These are phyloP conservation scores for Yponomeuta sedellus DNA, from an alignment of 2,888 invertebrate species.

Conservation along the genomic window DNA sequence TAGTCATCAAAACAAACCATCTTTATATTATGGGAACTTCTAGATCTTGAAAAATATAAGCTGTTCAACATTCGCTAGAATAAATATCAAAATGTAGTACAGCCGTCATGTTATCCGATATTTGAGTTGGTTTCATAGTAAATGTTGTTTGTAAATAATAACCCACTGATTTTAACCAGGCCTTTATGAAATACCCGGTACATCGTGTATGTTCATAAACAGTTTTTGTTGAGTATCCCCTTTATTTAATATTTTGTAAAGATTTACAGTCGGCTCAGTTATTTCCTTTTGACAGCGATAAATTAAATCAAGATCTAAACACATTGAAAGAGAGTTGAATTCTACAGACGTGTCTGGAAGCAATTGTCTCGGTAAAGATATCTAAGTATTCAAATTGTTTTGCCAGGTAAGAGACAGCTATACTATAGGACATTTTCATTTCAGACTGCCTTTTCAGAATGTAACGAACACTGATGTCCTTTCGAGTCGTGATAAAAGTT, in stretches of 20 bases:
- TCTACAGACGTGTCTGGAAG: not conserved
- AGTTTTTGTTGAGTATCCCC: not conserved
- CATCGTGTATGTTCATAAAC: no score
- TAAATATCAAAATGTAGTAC: no score
- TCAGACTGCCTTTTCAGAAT: not conserved
- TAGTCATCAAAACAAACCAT: no score
- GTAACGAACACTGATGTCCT: not conserved
- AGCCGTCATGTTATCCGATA: no score
- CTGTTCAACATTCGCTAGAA: no score
- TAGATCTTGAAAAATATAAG: no score
- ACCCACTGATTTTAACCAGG: no score
- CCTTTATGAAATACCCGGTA: no score
- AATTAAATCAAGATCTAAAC: not conserved
- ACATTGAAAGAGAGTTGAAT: not conserved
- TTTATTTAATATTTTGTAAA: not conserved
- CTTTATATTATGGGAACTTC: no score
- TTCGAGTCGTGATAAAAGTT: not conserved
- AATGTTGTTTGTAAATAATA: no score
- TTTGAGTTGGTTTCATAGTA: no score
- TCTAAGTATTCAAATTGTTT: not conserved
- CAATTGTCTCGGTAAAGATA: not conserved
- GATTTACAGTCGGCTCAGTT: not conserved
- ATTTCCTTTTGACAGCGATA: not conserved
- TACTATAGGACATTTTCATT: not conserved
- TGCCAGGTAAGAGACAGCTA: not conserved